A percentile compares a stretch with the other conserved stretches of the same genome.
phyloP scores from a whole-genome alignment of 1,140 invertebrate genomes.

The Psix sp. region DNA sequence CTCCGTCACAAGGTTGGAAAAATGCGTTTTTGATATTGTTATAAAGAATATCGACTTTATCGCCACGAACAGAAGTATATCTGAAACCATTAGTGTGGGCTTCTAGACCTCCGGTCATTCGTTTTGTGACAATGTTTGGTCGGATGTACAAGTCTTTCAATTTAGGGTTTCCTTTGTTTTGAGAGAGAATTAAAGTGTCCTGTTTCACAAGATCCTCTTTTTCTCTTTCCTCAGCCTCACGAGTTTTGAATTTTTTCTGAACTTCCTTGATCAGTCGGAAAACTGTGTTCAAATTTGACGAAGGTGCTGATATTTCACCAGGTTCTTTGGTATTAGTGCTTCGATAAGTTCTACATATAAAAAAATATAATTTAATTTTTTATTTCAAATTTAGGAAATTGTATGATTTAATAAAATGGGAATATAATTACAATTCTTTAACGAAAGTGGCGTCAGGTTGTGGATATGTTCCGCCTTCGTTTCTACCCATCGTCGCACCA shows the following conservation, averaged over 20 bases:
- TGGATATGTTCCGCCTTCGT: conserved; percentile 91
- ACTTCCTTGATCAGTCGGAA: conserved; percentile 99
- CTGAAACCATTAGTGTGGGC: conserved; percentile 98
- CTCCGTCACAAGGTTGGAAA: conserved; percentile 99
- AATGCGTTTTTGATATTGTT: conserved; percentile 99
- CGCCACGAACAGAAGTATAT: conserved; percentile 97
- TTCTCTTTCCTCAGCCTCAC: conserved; percentile 98
- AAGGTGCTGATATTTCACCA: conserved; percentile 96
- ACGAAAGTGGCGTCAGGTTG: conserved; percentile 97
- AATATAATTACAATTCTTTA: conserved; percentile 94
- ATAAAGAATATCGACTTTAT: conserved; percentile 99
- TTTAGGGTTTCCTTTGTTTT: conserved; percentile 98
- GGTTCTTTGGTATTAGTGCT: conserved; percentile 99
- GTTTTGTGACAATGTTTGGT: conserved; percentile 98
- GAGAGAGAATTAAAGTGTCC: conserved; percentile 96
- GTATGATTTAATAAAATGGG: neutral
- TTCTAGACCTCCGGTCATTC: conserved; percentile 94
- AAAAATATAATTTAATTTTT: conserved; percentile 5
- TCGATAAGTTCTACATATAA: conserved; percentile 90
- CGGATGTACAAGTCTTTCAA: conserved; percentile 99
- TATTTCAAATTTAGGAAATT: neutral
- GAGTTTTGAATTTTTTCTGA: conserved; percentile 98
- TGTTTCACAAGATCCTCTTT: conserved; percentile 99
- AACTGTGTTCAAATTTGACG: conserved; percentile 96
- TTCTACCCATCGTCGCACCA: conserved; percentile 94